phyloP scores from a whole-genome alignment of 2,113 vertebrate genomes.

The Beaufortia kweichowensis region DNA sequence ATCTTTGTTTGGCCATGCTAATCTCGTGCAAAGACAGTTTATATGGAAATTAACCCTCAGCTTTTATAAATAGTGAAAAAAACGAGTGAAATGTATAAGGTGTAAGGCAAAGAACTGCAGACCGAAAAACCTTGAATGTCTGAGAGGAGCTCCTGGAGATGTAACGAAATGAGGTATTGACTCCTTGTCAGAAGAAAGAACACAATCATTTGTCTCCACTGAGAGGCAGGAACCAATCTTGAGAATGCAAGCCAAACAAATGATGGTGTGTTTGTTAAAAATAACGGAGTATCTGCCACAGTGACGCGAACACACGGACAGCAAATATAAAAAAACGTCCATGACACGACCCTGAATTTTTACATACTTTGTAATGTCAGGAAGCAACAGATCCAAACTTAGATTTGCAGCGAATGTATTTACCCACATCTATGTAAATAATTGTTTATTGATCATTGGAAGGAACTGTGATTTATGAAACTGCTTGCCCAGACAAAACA shows the following conservation, averaged over 20 bases:
- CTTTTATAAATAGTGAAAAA: background rate
- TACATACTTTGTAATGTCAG: background rate
- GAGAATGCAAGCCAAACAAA: conserved; percentile 42
- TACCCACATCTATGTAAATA: conserved; percentile 10
- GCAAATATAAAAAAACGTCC: conserved; percentile 14
- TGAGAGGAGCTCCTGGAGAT: conserved; percentile 1
- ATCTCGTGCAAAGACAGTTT: background rate
- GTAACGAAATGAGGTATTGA: conserved; percentile 60
- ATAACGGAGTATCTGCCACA: background rate
- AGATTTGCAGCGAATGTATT: conserved; percentile 2
- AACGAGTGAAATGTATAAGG: background rate
- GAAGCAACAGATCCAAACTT: background rate
- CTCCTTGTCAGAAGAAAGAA: conserved; percentile 56
- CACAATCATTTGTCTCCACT: conserved; percentile 57
- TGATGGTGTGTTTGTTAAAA: conserved; percentile 3
- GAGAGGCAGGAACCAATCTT: conserved; percentile 57
- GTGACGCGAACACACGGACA: background rate
- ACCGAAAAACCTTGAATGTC: background rate
- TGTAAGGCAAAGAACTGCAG: background rate
- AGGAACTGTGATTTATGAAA: conserved; percentile 40
- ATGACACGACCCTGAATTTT: background rate
- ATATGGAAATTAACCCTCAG: background rate
- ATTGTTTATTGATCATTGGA: conserved; percentile 31
- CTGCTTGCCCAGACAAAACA: conserved; percentile 19
- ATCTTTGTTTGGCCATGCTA: background rate